Evolutionary conservation across 2,888 invertebrate species (phyloP), one percentile per base, ranked within the genome.

Genomic region (Matsumyia berberina): DNA sequence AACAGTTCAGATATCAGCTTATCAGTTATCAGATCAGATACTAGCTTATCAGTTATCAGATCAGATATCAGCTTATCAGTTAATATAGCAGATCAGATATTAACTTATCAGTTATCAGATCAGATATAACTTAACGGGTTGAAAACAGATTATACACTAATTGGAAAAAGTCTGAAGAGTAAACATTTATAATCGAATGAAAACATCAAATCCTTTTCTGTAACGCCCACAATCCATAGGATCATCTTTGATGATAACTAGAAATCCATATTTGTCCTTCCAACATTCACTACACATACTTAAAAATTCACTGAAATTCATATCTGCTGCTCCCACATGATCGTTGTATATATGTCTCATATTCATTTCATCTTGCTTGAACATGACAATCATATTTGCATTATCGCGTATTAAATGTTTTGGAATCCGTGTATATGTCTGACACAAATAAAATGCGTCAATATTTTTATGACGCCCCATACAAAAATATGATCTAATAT

Each of bases 391-490:
- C 33, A 33, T 33, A 33, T 33, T 33, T 33, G 33, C 33, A 33
- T 33, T 33, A 9, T 33, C 33, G 2, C 33, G 33, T 33, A 33
- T 33, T 5, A 33, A 33, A 33, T 90, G 90, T 78, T 91, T 91
- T 33, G 33, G 33, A 33, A 8, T 33, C 6, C 33, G 2, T 33
- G 33, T 33, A 33, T 33, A 33, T 33, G 33, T 33, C 6, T 33
- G 33, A 33, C 5, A 33, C 6, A 33, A 33, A 33, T 33, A 33
- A 33, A 9, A 33, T 5, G 86, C 73, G 74, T 90, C 90, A 9
- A 90, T 87, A n/a, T 85, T 57, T 6, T 86, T 87, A 80, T 90
- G 90, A 15, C 90, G 87, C 5, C 89, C 89, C 87, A 89, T 88
- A 82, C 88, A 87, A 74, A 89, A 90, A 77, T 87, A 89, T 2